A percentile compares a stretch with the other conserved stretches of the same genome.
Conservation (phyloP, 2,888 invertebrate species). For the Hydrotaea cyrtoneurina region DNA sequence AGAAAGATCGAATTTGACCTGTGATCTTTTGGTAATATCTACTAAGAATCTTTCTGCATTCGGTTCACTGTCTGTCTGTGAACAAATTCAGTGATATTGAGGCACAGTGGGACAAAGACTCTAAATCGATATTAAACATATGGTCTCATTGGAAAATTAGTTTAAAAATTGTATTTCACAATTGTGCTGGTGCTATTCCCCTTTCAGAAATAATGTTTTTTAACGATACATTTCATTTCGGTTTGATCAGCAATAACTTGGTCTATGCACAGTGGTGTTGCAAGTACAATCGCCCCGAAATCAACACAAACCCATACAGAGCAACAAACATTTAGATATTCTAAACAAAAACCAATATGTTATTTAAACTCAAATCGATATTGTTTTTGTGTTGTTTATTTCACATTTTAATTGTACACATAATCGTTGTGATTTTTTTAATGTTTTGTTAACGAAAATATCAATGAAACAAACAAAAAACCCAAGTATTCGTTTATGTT, state of each 20-base stretch:
- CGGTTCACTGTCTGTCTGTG: no score
- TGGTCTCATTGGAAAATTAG: no score
- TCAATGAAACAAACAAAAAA: slow-evolving; percentile 21
- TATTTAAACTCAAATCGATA: slow-evolving; percentile 15
- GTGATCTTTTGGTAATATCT: no score
- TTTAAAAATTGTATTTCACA: no score
- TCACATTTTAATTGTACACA: slow-evolving; percentile 61
- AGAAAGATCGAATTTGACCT: no score
- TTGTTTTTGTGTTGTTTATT: slow-evolving; percentile 48
- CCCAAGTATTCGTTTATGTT: neutral
- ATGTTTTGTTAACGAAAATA: slow-evolving; percentile 54
- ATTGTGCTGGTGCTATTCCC: no score
- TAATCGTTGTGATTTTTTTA: slow-evolving; percentile 60
- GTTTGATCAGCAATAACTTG: neutral
- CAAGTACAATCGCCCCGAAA: neutral
- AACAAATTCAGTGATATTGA: no score
- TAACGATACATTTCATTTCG: no score
- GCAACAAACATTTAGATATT: slow-evolving; percentile 18
- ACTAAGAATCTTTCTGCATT: no score
- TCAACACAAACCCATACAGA: slow-evolving; percentile 13
- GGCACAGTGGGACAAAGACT: no score
- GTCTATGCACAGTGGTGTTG: slow-evolving; percentile 1
- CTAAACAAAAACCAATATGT: slow-evolving; percentile 3
- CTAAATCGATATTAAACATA: no score
- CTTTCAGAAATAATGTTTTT: no score